Percentiles rank a stretch among this genome's conserved stretches.
These are phyloP conservation scores for Tetropium fuscum DNA, from an alignment of 2,888 invertebrate genomes.

Conservation along the genomic window DNA sequence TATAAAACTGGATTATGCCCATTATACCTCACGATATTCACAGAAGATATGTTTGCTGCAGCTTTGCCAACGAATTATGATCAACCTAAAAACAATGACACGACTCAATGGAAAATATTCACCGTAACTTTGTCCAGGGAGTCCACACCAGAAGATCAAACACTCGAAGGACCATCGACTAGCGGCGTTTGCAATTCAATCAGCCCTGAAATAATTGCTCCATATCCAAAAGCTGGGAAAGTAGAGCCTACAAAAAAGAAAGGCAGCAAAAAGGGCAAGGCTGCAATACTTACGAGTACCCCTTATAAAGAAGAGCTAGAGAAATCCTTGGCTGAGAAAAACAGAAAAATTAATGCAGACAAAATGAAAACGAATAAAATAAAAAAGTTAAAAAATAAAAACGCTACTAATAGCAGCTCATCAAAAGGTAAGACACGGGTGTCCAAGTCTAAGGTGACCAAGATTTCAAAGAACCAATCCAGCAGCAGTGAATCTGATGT, in stretches of 20 bases:
- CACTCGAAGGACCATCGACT: neutral
- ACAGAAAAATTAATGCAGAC: slow-evolving; percentile 21
- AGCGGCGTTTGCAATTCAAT: neutral
- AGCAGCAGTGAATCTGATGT: slow-evolving; percentile 18
- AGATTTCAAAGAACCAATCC: slow-evolving; percentile 6
- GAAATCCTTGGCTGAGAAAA: slow-evolving; percentile 6
- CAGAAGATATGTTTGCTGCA: slow-evolving; percentile 13
- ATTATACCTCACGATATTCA: slow-evolving; percentile 5
- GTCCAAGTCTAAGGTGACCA: slow-evolving; percentile 12
- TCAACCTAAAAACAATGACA: slow-evolving; percentile 13
- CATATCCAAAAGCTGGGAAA: slow-evolving; percentile 6
- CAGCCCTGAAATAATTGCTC: neutral
- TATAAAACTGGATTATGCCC: slow-evolving; percentile 42
- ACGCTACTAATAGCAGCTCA: neutral
- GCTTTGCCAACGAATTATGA: slow-evolving; percentile 11
- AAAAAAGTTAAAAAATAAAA: slow-evolving; percentile 14
- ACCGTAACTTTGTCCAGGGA: neutral
- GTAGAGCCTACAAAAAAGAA: slow-evolving; percentile 15
- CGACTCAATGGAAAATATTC: neutral
- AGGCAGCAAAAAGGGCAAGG: slow-evolving; percentile 1
- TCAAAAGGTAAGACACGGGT: slow-evolving; percentile 13
- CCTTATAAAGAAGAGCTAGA: neutral
- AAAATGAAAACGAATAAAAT: slow-evolving; percentile 13
- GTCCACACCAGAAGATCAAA: neutral
- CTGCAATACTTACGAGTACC: neutral